Conservation (phyloP, 92 coral and sea anemone genomes). For the Phenganax marumi region DNA sequence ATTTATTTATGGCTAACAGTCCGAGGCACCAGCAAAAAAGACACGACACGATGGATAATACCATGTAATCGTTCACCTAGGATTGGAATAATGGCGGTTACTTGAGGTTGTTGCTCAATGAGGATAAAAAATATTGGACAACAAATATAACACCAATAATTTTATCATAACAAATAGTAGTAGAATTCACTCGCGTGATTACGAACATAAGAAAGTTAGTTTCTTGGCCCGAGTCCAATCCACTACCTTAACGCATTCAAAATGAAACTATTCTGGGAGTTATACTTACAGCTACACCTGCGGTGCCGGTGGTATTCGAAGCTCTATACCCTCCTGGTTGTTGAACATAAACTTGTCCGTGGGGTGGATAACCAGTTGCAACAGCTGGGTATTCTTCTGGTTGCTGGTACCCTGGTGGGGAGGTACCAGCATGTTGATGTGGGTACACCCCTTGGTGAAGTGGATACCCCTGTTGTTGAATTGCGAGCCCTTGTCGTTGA, state of each 20-base stretch:
- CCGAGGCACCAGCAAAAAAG: constrained; percentile 87
- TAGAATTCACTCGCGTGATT: too few species aligned
- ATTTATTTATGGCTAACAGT: constrained; percentile 70
- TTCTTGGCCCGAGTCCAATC: too few species aligned
- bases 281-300: constrained; percentile 11
- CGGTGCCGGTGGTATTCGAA: not conserved
- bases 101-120: constrained; percentile 24
- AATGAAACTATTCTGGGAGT: too few species aligned
- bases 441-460: not conserved
- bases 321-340: not conserved
- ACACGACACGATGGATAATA: constrained; percentile 77
- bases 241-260: too few species aligned
- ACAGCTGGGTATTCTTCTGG: not conserved
- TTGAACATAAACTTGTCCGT: not conserved
- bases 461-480: not conserved
- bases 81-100: not conserved
- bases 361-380: constrained; percentile 3
- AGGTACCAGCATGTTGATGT: not conserved
- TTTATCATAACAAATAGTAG: not conserved
- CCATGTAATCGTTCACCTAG: constrained; percentile 54
- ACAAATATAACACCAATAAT: too few species aligned
- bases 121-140: too few species aligned
- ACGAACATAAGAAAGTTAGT: too few species aligned
- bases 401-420: not conserved
- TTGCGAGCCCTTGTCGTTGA: not conserved